phyloP scores from a whole-genome alignment of 2,888 invertebrate species.

The Hydroisotoma schaefferi region DNA sequence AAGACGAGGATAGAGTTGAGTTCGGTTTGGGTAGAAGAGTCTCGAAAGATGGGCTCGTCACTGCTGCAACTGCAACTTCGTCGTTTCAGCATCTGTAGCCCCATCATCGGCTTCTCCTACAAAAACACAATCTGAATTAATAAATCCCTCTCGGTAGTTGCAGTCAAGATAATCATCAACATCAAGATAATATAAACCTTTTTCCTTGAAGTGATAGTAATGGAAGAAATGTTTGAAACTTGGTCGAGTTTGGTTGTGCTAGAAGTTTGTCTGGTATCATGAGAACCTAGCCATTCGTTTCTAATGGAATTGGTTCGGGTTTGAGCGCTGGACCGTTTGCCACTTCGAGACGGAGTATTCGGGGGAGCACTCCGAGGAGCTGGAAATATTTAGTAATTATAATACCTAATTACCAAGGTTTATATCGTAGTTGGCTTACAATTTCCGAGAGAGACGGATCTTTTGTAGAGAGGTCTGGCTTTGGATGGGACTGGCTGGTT shows the following conservation, averaged over 20 bases:
- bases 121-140: too few relatives aligned
- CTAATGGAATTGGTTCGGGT: background rate
- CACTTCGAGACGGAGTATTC: too few relatives aligned
- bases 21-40: background rate
- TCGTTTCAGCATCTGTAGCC: too few relatives aligned
- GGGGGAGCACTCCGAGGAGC: too few relatives aligned
- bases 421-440: background rate
- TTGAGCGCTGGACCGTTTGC: too few relatives aligned
- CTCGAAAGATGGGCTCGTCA: background rate
- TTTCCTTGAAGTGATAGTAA: background rate
- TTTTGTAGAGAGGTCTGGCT: constrained; percentile 16
- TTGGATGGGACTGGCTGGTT: background rate
- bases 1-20: background rate
- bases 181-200: background rate
- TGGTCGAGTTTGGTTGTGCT: background rate
- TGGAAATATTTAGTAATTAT: background rate
- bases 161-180: too few relatives aligned
- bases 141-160: too few relatives aligned
- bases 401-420: background rate
- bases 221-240: background rate
- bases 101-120: too few relatives aligned
- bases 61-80: too few relatives aligned
- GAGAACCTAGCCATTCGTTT: background rate
- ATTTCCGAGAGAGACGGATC: constrained; percentile 23
- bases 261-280: background rate